Evolutionary conservation across 2,113 vertebrate genomes (phyloP), one percentile per base, ranked within the genome.

Genomic region (Chaenogobius annularis): DNA sequence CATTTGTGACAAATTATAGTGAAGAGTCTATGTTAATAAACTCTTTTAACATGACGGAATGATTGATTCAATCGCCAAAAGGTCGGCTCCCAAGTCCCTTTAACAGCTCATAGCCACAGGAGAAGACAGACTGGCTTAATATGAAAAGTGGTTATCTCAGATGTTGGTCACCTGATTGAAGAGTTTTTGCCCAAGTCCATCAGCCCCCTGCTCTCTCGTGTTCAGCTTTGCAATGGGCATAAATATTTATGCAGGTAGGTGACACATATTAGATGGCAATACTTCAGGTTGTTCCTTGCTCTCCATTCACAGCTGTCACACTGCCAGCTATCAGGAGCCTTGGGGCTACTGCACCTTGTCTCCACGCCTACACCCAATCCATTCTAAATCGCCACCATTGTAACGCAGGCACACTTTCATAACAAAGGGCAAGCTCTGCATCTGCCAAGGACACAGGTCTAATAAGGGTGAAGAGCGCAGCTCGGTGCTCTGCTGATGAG

Each of bases 171-270:
- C 73, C 84, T 87, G 87, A 91, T 86, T 88, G 88, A 91, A 85
- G 83, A 82, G 82, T 81, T 89, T 78, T 86, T 12, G 2, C 74
- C 75, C 69, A 81, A 82, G 84, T 86, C 87, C 83, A 78, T 81
- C 74, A 68, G 67, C 73, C 72, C 74, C 74, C 71, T 48, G 47
- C 46, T 81, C 66, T 73, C 80, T 71, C 83, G 65, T 66, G 44
- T 76, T 75, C 79, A 71, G 77, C 78, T 88, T 72, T 87, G 82
- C 84, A 87, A 85, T 70, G 69, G 87, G 81, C 85, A 93, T 93
- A 91, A 90, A 94, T 93, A 94, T 93, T 93, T 91, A 94, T 93
- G 91, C 89, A 87, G 90, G 84, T 81, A 86, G 87, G 90, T 92
- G 92, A 92, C 90, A 91, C 90, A 88, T 92, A 91, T 92, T 91